phyloP scores from a whole-genome alignment of 2,888 invertebrate species.

The Laothoe populi region DNA sequence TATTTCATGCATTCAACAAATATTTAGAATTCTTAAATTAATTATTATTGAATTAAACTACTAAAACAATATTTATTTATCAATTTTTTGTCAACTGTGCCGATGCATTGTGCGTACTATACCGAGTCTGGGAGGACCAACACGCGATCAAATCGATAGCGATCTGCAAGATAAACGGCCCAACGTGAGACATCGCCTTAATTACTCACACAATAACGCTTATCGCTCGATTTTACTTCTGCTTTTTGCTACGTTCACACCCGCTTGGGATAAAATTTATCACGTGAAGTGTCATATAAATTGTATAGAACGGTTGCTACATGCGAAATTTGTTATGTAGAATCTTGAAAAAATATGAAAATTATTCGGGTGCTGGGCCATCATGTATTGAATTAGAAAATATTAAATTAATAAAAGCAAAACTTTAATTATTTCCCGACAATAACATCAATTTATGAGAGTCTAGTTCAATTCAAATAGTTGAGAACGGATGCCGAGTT shows the following conservation, averaged over 20 bases:
- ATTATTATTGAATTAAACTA: too few relatives aligned
- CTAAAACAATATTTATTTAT: too few relatives aligned
- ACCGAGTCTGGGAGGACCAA: conserved; percentile 25
- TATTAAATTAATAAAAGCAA: too few relatives aligned
- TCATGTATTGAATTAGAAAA: too few relatives aligned
- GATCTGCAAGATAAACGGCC: conserved; percentile 77
- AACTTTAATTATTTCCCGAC: too few relatives aligned
- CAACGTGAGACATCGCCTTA: conserved; percentile 73
- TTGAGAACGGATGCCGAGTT: too few relatives aligned
- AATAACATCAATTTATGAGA: too few relatives aligned
- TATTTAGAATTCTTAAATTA: too few relatives aligned
- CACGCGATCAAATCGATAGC: conserved; percentile 79
- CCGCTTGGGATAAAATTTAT: conserved; percentile 27
- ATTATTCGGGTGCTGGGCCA: too few relatives aligned
- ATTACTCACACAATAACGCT: conserved; percentile 73
- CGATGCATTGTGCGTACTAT: conserved; percentile 26
- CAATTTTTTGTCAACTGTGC: conserved; percentile 10
- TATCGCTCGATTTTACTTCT: conserved; percentile 66
- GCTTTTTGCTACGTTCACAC: conserved; percentile 28
- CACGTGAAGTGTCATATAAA: conserved; percentile 25
- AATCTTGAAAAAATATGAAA: neutral
- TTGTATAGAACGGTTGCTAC: conserved; percentile 19
- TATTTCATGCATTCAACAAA: too few relatives aligned
- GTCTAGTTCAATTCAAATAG: too few relatives aligned
- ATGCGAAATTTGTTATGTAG: neutral